These are phyloP conservation scores for Achroia grisella DNA, from an alignment of 1,140 invertebrate genomes.

Conservation along the genomic window DNA sequence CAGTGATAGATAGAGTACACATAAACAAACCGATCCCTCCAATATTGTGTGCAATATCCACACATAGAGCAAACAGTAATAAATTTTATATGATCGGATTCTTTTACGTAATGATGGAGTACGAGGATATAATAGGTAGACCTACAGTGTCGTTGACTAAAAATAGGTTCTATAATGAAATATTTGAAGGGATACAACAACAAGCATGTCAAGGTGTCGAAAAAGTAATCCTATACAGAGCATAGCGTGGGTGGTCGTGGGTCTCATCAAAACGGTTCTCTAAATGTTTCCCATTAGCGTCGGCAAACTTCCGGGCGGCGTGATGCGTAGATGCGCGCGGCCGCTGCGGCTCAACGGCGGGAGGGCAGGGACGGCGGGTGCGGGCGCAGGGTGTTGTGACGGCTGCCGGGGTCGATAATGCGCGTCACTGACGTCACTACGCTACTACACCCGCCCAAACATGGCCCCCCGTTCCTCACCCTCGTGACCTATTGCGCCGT, in stretches of 20 bases:
- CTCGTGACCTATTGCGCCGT: conserved; percentile 63
- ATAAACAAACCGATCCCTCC: too few relatives aligned
- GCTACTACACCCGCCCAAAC: conserved; percentile 66
- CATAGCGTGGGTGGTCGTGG: conserved; percentile 9
- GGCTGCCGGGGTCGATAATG: conserved; percentile 55
- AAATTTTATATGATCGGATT: background rate
- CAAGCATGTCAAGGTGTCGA: conserved; percentile 1
- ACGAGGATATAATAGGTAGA: too few relatives aligned
- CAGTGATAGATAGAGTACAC: conserved; percentile 17
- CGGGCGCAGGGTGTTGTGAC: conserved; percentile 53
- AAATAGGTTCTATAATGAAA: too few relatives aligned
- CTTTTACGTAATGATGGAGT: too few relatives aligned
- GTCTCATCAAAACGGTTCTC: background rate
- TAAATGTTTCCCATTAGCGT: conserved; percentile 14
- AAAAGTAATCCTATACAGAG: background rate
- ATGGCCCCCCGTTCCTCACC: conserved; percentile 39
- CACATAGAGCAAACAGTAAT: too few relatives aligned
- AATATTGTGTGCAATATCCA: too few relatives aligned
- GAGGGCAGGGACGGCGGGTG: conserved; percentile 8
- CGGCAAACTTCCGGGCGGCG: conserved; percentile 23
- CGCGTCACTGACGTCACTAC: conserved; percentile 64
- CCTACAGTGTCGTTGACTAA: too few relatives aligned
- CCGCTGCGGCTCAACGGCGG: conserved; percentile 7
- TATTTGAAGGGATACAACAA: background rate
- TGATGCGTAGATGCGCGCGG: conserved; percentile 36